Base-by-base conservation (phyloP, 2,888 invertebrate genomes). In the Dicycla oo region DNA sequence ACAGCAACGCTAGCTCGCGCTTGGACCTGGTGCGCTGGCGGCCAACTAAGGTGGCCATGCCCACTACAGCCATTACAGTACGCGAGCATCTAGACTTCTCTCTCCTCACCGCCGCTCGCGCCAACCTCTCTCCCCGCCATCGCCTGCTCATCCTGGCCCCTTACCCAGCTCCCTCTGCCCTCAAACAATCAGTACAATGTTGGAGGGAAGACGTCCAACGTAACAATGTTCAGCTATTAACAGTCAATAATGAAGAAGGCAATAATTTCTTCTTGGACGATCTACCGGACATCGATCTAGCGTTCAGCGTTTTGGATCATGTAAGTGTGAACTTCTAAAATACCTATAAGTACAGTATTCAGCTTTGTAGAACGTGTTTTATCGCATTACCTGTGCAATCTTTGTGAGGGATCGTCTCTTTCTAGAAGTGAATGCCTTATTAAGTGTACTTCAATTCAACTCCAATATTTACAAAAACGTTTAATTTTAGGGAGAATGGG, bases 201-300 rank as follows among this genome's bases (percentile, higher is more conserved):
- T 91, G 90, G 89, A 88, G 90, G 67, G 85, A 78, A 51, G 88
- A 87, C 18, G 66, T 80, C 11, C 76, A 87, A 23, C 78, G 84
- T 26, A 89, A 89, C 57, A 84, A 89, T 65, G 82, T 93, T 51
- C 83, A 86, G 30, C 71, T 92, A 34, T 68, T 91, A n/a, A 88
- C 88, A 82, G 77, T 90, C 13, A 90, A 89, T 34, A 83, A 89
- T 58, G 87, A 87, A 63, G 78, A 87, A 43, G 79, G 75, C 2
- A 84, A 84, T 34, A 86, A 88, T 30, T 83, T 87, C 71, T 71
- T 67, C 40, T 65, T 90, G 38, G 87, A 87, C 43, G 80, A 91
- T 62, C 61, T 91, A n/a, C 89, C 91, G 0, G 84, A 90, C 51
- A 73, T 90, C 26, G 86, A 91, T 75, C 80, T 93, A 43, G 88